Base-by-base conservation (phyloP, 2,113 vertebrate species). In the Anthoscopus minutus region DNA sequence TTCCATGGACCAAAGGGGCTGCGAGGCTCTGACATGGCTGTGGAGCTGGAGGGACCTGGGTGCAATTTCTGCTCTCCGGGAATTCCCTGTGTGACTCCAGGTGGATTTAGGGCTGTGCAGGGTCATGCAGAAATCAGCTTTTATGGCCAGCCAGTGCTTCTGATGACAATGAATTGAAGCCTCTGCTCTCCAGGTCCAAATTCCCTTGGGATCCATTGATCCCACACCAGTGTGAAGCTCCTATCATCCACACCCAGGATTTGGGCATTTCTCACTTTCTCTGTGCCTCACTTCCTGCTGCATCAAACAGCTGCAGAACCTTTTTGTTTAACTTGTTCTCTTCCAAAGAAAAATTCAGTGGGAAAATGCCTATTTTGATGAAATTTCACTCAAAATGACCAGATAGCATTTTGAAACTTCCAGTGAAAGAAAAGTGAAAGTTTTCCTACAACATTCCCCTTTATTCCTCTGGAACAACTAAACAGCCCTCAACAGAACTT, bases 221-320 rank as follows among this genome's bases (percentile, higher is more conserved):
- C 21, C 5, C 14, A 38, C 44, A 53, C 6, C 22, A 17, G 2
- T 0, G 0, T 28, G 12, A 57, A 7, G 37, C 11, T 82, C 20
- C 20, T 35, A 21, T 17, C 20, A 13, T n/a, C 60, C 60, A 22
- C 35, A 2, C 27, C 8, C 17, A 57, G 28, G 35, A 17, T 7
- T 10, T 1, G 4, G 20, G 11, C 19, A 25, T 35, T n/a, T 65
- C 66, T 86, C 28, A 2, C 15, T 69, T 57, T 35, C 30, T n/a
- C 37, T 38, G 23, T 31, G 42, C 44, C 61, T 42, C 73, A 30
- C 10, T 72, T 67, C n/a, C 42, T 76, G 42, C 22, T 44, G 0
- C 20, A 3, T 21, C 9, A 57, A 56, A 9, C 13, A 70, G 12
- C 44, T 56, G 45, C 71, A 71, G n/a, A 58, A 48, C 22, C 11